These are phyloP conservation scores for Cantharis flavilabris DNA, from an alignment of 2,888 invertebrate species.

Conservation along the genomic window DNA sequence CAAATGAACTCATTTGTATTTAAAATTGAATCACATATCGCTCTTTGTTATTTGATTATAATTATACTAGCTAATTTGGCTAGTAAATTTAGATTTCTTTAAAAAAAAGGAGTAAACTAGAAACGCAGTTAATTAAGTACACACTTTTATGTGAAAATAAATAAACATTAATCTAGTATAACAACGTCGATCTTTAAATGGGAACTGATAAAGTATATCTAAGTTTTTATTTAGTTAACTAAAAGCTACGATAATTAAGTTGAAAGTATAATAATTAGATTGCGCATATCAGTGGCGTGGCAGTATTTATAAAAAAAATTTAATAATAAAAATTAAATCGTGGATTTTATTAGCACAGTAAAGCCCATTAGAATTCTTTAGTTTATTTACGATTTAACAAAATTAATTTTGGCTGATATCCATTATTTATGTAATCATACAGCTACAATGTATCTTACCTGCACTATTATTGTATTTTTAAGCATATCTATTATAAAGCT, in stretches of 20 bases:
- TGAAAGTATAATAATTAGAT: neutral
- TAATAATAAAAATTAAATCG: neutral
- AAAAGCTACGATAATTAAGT: neutral
- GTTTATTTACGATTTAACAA: neutral
- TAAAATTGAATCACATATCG: neutral
- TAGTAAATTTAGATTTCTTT: neutral
- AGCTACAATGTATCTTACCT: too few relatives aligned
- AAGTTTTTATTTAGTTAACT: conserved; percentile 6
- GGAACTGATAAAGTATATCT: conserved; percentile 4
- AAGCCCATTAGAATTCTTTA: neutral
- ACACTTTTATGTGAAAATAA: neutral
- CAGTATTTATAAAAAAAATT: neutral
- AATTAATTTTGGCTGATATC: neutral
- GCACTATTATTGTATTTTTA: neutral
- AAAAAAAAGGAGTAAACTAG: neutral
- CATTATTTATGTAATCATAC: neutral
- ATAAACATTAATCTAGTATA: neutral
- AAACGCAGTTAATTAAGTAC: neutral
- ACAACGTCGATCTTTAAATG: conserved; percentile 5
- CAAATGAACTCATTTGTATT: neutral
- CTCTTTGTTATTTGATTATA: neutral
- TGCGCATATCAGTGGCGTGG: neutral
- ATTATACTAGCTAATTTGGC: neutral
- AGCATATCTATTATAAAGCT: neutral
- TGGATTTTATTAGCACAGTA: too few relatives aligned